Evolutionary conservation across 2,113 vertebrate species (phyloP).

Genomic region (Tachycineta bicolor): DNA sequence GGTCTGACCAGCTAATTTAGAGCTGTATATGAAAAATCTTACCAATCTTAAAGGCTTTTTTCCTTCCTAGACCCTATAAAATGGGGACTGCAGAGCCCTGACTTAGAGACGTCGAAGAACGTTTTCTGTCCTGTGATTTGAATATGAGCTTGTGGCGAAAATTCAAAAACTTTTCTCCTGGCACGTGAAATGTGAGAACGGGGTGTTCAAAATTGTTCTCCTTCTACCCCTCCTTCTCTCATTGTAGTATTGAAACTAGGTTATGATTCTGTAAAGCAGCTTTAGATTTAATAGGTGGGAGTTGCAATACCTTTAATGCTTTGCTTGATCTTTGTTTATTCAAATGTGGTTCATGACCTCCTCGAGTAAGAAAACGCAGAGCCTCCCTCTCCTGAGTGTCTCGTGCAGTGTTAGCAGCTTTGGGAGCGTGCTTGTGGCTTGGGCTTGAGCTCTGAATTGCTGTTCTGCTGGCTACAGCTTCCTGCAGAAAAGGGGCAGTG

Average conservation of each 20-base stretch:
- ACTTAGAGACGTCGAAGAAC: neutral
- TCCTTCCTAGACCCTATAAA: neutral
- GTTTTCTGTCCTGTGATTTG: neutral
- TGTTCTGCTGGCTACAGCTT: neutral
- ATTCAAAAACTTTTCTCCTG: neutral
- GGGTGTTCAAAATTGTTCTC: neutral
- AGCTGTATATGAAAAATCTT: neutral
- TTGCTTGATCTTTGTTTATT: slow-evolving; percentile 52
- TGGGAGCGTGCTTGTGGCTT: neutral
- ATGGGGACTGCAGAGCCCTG: neutral
- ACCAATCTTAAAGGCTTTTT: neutral
- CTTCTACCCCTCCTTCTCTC: neutral
- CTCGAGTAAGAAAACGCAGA: neutral
- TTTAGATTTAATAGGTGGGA: slow-evolving; percentile 26
- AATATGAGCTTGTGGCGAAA: neutral
- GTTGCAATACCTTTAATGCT: neutral
- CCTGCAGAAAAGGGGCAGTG: slow-evolving; percentile 6
- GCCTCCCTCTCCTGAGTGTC: neutral
- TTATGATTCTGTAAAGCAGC: slow-evolving; percentile 13
- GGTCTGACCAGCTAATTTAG: neutral
- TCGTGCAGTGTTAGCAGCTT: neutral
- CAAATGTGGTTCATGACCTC: slow-evolving; percentile 50
- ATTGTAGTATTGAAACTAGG: neutral
- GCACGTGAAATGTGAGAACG: neutral
- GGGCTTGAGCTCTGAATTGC: neutral